Evolutionary conservation across 2,113 vertebrate genomes (phyloP).

Genomic region (Chrysochloris asiatica): DNA sequence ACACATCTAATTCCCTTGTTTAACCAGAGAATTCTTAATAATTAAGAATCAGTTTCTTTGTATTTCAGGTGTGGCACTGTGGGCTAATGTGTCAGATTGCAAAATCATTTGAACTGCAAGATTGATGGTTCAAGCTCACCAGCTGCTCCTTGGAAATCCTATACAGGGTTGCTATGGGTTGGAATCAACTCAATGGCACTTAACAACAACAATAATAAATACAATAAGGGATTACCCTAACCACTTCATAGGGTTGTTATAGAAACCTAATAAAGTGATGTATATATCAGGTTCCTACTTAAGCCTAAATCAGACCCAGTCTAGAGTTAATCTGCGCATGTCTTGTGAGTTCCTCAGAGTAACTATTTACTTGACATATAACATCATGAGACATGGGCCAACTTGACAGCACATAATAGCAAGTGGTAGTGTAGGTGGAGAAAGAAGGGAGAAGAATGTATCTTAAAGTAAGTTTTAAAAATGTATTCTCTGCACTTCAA

Average conservation of each 20-base stretch:
- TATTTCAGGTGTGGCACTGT: constrained; percentile 30
- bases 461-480: neutral
- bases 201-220: too few species aligned
- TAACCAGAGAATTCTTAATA: neutral
- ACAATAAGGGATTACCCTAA: neutral
- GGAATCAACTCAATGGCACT: too few species aligned
- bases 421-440: neutral
- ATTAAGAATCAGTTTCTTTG: neutral
- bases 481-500: neutral
- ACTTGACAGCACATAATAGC: neutral
- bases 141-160: too few species aligned
- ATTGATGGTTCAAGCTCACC: too few species aligned
- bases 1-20: neutral
- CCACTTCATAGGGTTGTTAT: neutral
- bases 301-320: neutral
- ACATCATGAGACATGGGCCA: neutral
- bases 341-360: neutral
- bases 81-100: too few species aligned
- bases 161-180: too few species aligned
- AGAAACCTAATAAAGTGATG: neutral
- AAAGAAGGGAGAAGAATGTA: neutral
- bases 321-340: neutral
- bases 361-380: neutral
- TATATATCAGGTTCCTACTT: neutral
- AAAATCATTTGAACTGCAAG: too few species aligned